These are phyloP conservation scores for Hypsopygia costalis DNA, from an alignment of 2,888 invertebrate genomes.

Conservation along the genomic window DNA sequence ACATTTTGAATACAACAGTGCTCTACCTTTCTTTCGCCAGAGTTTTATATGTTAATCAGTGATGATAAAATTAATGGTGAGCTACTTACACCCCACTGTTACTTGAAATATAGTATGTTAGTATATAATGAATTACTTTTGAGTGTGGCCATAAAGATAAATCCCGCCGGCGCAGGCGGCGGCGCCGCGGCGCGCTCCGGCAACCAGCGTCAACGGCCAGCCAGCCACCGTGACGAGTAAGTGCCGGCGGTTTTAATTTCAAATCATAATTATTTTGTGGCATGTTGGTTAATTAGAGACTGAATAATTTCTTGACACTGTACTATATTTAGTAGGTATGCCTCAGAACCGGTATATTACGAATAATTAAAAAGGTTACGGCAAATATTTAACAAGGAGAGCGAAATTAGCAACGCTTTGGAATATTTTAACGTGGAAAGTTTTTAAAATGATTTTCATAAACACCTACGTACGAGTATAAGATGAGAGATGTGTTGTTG, in stretches of 20 bases:
- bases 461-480: too few species aligned
- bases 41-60: too few species aligned
- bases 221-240: conserved; percentile 61
- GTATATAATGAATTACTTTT: neutral
- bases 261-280: conserved; percentile 62
- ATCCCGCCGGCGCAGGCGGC: neutral
- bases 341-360: neutral
- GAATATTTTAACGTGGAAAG: too few species aligned
- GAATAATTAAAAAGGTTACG: neutral
- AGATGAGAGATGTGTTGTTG: too few species aligned
- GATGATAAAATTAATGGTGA: too few species aligned
- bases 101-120: too few species aligned
- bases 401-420: too few species aligned
- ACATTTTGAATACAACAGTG: too few species aligned
- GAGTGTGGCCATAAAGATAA: neutral
- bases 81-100: too few species aligned
- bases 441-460: too few species aligned
- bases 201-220: conserved; percentile 46
- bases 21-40: too few species aligned
- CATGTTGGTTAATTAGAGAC: conserved; percentile 58
- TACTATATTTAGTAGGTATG: conserved; percentile 13
- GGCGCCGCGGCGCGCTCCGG: neutral
- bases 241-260: conserved; percentile 61
- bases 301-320: conserved; percentile 38
- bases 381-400: too few species aligned